A percentile compares a stretch with the other conserved stretches of the same genome.
These are phyloP conservation scores for Sitta europaea DNA, from an alignment of 2,113 vertebrate genomes.

Conservation along the genomic window DNA sequence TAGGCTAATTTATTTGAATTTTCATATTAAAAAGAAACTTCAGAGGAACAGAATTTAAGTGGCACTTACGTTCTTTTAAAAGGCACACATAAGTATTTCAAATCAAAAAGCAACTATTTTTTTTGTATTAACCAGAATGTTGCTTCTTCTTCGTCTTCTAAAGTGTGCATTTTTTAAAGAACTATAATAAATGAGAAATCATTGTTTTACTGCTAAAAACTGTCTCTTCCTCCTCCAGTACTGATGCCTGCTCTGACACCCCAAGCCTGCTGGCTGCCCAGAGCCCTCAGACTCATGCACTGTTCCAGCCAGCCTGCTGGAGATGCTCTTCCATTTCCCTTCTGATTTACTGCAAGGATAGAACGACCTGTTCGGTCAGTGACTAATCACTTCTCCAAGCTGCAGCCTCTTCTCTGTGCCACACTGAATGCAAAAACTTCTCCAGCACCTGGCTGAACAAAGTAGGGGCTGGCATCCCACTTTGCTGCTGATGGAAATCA, in stretches of 20 bases:
- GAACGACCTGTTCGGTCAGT: neutral
- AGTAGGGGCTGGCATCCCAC: neutral
- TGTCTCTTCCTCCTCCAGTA: neutral
- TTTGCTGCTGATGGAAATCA: fast-evolving
- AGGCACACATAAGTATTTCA: neutral
- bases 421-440: neutral
- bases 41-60: neutral
- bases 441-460: neutral
- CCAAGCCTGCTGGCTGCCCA: neutral
- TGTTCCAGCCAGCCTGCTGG: neutral
- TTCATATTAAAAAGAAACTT: neutral
- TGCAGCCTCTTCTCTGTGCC: neutral
- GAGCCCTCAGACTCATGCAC: fast-evolving
- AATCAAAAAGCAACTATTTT: neutral
- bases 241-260: neutral
- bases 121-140: neutral
- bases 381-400: neutral
- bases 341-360: neutral
- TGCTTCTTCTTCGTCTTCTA: neutral
- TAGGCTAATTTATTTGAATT: neutral
- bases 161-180: neutral
- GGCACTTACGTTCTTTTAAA: neutral
- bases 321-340: neutral
- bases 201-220: neutral
- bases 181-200: neutral